Base-by-base conservation (phyloP, 2,113 vertebrate species). In the Ceyx margarethae region DNA sequence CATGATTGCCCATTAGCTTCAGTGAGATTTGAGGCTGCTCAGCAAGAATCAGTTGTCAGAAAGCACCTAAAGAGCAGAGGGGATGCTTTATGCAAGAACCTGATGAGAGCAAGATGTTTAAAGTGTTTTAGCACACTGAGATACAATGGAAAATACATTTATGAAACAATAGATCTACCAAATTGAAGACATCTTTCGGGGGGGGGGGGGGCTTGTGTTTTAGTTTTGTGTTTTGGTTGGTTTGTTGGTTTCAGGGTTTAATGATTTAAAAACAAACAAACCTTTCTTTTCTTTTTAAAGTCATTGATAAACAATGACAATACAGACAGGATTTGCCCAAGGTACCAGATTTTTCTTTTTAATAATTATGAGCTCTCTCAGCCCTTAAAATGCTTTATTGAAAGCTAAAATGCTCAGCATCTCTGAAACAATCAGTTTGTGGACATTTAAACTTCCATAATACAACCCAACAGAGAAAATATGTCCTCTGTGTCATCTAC, bases 1-100 rank as follows among this genome's bases (percentile, higher is more conserved):
- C 87, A 90, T 94, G 82, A 95, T 89, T 94, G 95, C 82, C 80
- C 89, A 81, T 95, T 91, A 92, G 85, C 77, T 94, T 87, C 91
- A 43, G 43, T 75, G 95, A 92, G 94, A 94, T 90, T 94, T 94
- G 77, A 81, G 46, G 37, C 53, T 79, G 83, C 15, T 92, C 79
- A 95, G 58, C 61, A 75, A 86, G 81, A 77, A 79, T 37, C 82
- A 62, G 87, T 91, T 95, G 81, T 93, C 96, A 94, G 66, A 92
- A 61, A 81, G 91, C 69, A 94, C 90, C 90, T 91, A 62, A 91
- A 89, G 93, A 95, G 88, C 93, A 91, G 87, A 95, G 91, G 91
- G 14, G 33, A 93, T 94, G 45, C 74, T 90, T 96, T 94, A 92
- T 84, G 77, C 61, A 84, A 87, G 86, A 95, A 93, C 50, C 66